Conservation (phyloP, 1,140 invertebrate species). For the Hycleus cichorii region DNA sequence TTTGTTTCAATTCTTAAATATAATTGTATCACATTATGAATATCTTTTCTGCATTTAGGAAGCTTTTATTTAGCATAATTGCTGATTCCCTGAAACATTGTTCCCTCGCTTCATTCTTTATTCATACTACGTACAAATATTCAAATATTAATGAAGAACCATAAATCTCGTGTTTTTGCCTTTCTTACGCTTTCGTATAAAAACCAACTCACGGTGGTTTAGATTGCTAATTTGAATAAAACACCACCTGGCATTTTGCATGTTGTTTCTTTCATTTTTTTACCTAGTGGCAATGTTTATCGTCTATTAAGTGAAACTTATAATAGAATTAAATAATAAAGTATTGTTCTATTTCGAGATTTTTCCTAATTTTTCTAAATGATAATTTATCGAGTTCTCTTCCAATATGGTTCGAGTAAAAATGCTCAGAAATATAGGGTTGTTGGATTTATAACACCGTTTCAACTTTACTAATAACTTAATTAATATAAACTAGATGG, state of each 20-base stretch:
- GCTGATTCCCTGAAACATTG: slow-evolving; percentile 15
- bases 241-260: background rate
- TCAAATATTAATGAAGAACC: slow-evolving; percentile 15
- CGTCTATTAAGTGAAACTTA: too few species aligned
- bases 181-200: slow-evolving; percentile 6
- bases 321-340: too few species aligned
- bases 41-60: slow-evolving; percentile 13
- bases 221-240: slow-evolving; percentile 13
- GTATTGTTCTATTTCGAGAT: too few species aligned
- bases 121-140: slow-evolving; percentile 12
- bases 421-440: background rate
- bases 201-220: slow-evolving; percentile 7
- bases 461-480: slow-evolving; percentile 12
- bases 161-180: slow-evolving; percentile 12
- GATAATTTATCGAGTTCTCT: too few species aligned
- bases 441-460: slow-evolving; percentile 7
- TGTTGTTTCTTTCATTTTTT: too few species aligned
- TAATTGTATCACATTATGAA: slow-evolving; percentile 13
- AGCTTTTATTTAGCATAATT: slow-evolving; percentile 14
- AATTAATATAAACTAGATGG: slow-evolving; percentile 12
- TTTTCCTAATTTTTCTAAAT: too few species aligned
- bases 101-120: slow-evolving; percentile 14
- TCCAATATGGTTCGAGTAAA: too few species aligned
- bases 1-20: slow-evolving; percentile 15
- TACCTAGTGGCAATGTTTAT: too few species aligned